Base-by-base conservation (phyloP, 2,888 invertebrate species). In the Zhuqinia jingwanae region DNA sequence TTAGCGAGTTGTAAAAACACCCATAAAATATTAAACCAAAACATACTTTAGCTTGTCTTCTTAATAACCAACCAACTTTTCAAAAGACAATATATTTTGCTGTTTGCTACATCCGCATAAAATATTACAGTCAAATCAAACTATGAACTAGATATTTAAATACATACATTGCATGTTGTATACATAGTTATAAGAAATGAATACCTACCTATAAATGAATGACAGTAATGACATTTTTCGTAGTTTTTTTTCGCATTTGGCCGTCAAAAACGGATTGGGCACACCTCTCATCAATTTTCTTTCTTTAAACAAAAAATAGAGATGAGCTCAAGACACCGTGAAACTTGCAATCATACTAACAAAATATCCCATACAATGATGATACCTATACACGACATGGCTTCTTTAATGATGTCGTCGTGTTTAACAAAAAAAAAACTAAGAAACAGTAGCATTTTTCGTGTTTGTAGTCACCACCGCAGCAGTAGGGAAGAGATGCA, bases 191-290 rank as follows among this genome's bases (percentile, higher is more conserved):
- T n/a, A n/a, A n/a, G n/a, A n/a, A n/a, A n/a, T n/a, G n/a, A n/a
- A n/a, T n/a, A n/a, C n/a, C n/a, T n/a, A n/a, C n/a, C n/a, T n/a
- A n/a, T n/a, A n/a, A n/a, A 50, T 68, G 80, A 80, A 50, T 80
- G 80, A 80, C 80, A 80, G 63, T 80, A 80, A 80, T 80, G 80
- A 70, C 65, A 65, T 79, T 65, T 79, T 47, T 36, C 45, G 13
- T 60, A 58, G 13, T 73, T 73, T 73, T 50, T 73, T 27, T 13
- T n/a, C 20, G 58, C 22, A 42, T 20, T 70, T 22, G 3, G 15
- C 73, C n/a, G 1, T 6, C 45, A n/a, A 47, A 47, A 73, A 73
- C 15, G 73, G 36, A 56, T 76, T 53, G 30, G 58, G 27, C 76
- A 76, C 76, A 76, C 76, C 76, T 76, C 76, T 76, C 76, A 76